Conservation (phyloP, 2,888 invertebrate genomes). For the Latrodectus hesperus region DNA sequence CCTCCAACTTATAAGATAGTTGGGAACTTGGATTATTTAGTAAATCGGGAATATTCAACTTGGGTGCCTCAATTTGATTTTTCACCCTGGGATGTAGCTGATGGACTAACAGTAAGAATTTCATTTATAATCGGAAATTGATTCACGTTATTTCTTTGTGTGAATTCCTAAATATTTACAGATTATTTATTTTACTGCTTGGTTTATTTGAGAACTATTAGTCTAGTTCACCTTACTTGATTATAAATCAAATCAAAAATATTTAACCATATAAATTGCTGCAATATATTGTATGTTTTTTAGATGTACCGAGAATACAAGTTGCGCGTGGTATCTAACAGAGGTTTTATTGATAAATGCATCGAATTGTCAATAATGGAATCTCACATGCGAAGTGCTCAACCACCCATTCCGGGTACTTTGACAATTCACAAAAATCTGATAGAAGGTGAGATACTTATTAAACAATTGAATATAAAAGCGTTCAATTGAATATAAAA, state of each 20-base stretch:
- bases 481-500: neutral
- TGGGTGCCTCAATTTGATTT: conserved; percentile 60
- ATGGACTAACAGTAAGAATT: conserved; percentile 39
- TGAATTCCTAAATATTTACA: neutral
- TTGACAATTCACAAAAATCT: conserved; percentile 37
- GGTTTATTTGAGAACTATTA: too few relatives aligned
- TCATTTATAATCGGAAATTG: neutral
- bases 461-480: neutral
- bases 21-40: conserved; percentile 54
- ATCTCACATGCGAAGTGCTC: conserved; percentile 10
- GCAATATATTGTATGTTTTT: neutral
- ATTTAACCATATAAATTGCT: neutral
- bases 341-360: conserved; percentile 6
- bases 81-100: conserved; percentile 55
- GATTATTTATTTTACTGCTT: too few relatives aligned
- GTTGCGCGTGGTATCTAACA: conserved; percentile 14
- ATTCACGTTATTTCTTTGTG: neutral
- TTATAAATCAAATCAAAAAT: neutral
- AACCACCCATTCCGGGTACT: conserved; percentile 3
- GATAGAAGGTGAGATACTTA: conserved; percentile 28
- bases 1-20: conserved; percentile 38
- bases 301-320: conserved; percentile 47
- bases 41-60: conserved; percentile 35
- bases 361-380: conserved; percentile 26
- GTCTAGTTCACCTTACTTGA: neutral